Evolutionary conservation across 1,140 invertebrate species (phyloP).

Genomic region (Caenorhabditis brenneri): DNA sequence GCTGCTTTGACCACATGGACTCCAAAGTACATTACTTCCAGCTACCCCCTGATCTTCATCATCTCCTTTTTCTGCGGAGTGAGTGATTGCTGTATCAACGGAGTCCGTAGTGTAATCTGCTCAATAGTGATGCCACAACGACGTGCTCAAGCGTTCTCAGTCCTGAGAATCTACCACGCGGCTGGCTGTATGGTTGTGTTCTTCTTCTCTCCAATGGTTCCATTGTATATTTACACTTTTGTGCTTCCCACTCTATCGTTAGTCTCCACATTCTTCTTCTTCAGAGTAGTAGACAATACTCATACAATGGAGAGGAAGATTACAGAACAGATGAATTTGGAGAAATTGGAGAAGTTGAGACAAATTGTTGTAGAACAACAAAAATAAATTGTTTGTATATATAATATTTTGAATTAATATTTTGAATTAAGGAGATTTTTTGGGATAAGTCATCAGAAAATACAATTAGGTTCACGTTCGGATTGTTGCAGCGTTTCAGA

Average conservation of each 20-base stretch:
- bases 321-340: neutral
- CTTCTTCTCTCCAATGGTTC: neutral
- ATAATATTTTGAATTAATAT: too few species aligned
- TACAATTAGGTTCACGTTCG: too few species aligned
- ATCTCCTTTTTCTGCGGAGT: neutral
- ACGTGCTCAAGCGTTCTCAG: neutral
- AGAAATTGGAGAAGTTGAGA: neutral
- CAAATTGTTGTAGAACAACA: too few species aligned
- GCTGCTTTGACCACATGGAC: neutral
- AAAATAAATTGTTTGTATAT: too few species aligned
- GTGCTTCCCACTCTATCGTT: neutral
- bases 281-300: neutral
- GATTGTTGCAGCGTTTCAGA: too few species aligned
- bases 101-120: neutral
- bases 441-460: too few species aligned
- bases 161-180: neutral
- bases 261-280: neutral
- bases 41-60: neutral
- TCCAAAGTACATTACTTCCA: neutral
- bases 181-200: neutral
- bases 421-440: too few species aligned
- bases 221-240: neutral
- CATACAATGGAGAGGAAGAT: neutral
- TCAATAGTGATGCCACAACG: neutral
- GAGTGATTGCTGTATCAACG: conserved; percentile 13